These are phyloP conservation scores for Neria commutata DNA, from an alignment of 2,888 invertebrate species.

Conservation along the genomic window DNA sequence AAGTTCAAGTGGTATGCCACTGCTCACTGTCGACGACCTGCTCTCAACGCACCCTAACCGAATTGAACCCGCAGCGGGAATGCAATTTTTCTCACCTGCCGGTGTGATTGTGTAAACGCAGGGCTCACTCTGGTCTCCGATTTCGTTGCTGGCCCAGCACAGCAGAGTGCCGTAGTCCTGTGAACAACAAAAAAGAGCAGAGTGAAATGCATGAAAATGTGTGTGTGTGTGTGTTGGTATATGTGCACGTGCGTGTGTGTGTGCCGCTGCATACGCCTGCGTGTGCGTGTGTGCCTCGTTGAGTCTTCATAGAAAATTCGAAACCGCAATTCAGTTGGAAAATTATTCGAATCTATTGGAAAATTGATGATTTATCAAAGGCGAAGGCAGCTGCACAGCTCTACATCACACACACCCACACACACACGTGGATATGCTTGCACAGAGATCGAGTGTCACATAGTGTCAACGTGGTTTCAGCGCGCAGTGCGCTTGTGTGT, in stretches of 20 bases:
- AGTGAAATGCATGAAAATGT: not conserved
- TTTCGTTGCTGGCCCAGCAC: conserved; percentile 77
- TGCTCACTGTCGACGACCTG: not conserved
- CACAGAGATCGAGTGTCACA: conserved; percentile 7
- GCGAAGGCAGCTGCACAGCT: not conserved
- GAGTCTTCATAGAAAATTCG: conserved; percentile 50
- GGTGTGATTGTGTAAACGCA: conserved; percentile 77
- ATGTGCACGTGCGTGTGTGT: conserved; percentile 12
- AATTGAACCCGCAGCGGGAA: too few species aligned
- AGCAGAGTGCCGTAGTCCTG: conserved; percentile 75
- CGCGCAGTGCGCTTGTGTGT: conserved; percentile 19
- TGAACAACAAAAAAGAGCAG: conserved; percentile 21
- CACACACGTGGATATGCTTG: conserved; percentile 1
- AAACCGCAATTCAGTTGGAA: conserved; percentile 58
- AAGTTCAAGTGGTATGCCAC: too few species aligned
- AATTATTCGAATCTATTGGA: conserved; percentile 49
- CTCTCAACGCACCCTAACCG: not conserved
- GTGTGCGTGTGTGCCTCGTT: conserved; percentile 3
- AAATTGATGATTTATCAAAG: conserved; percentile 36
- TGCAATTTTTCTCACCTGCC: conserved; percentile 66
- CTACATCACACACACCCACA: not conserved
- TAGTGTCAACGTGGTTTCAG: conserved; percentile 19
- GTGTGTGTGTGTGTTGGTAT: conserved; percentile 5
- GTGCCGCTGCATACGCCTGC: conserved; percentile 6
- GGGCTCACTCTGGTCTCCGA: conserved; percentile 74